Evolutionary conservation across 2,113 vertebrate genomes (phyloP).

Genomic region (Patagioenas fasciata): DNA sequence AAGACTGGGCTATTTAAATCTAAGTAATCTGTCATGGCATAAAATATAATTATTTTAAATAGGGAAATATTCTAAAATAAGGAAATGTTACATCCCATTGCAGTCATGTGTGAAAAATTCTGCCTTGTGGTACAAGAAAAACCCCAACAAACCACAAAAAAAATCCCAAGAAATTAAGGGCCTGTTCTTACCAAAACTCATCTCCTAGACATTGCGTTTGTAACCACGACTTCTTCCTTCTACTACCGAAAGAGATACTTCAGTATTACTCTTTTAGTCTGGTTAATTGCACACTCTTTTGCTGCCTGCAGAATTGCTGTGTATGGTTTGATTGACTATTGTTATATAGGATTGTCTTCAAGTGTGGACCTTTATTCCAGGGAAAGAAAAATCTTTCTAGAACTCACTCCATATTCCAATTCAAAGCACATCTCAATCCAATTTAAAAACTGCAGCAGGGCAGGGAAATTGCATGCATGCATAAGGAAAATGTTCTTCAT

Average conservation of each 20-base stretch:
- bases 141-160: fast-evolving
- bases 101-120: neutral
- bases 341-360: neutral
- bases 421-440: neutral
- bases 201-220: neutral
- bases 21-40: neutral
- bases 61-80: neutral
- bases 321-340: neutral
- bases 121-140: neutral
- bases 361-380: neutral
- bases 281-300: neutral
- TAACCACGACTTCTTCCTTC: neutral
- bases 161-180: neutral
- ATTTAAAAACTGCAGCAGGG: neutral
- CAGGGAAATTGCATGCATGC: neutral
- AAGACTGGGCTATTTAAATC: neutral
- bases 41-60: neutral
- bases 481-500: neutral
- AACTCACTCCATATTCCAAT: neutral
- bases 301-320: neutral
- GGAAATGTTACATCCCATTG: neutral
- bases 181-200: neutral
- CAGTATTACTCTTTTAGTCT: neutral
- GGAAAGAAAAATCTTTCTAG: neutral
- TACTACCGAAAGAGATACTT: neutral